Percentiles rank a stretch among this genome's conserved stretches.
Evolutionary conservation across 2,113 vertebrate species (phyloP).

Genomic region (Pithys albifrons): DNA sequence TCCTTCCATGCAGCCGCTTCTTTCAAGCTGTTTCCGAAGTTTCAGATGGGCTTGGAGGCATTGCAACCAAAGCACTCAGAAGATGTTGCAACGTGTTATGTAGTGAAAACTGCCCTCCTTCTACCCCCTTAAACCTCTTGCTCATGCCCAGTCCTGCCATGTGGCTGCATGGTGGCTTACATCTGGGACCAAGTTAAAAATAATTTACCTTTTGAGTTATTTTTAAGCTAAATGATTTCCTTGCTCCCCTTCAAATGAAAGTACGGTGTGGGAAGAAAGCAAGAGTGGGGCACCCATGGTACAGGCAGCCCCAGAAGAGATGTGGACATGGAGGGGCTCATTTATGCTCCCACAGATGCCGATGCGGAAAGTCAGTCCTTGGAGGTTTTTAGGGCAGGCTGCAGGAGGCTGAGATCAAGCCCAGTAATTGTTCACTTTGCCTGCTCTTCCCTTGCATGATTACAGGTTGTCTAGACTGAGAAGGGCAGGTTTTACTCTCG

Average conservation of each 20-base stretch:
- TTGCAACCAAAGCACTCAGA: neutral
- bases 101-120: neutral
- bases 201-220: neutral
- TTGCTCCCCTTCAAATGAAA: neutral
- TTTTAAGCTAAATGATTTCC: neutral
- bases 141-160: neutral
- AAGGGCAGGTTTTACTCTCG: conserved; percentile 35
- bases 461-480: conserved; percentile 53
- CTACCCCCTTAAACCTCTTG: neutral
- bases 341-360: neutral
- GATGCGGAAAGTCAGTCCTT: neutral
- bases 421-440: conserved; percentile 3
- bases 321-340: fast-evolving
- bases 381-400: neutral
- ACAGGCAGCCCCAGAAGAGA: neutral
- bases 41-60: neutral
- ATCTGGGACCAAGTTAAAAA: neutral
- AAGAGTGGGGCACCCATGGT: neutral
- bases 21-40: neutral
- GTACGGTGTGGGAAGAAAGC: fast-evolving
- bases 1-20: neutral
- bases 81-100: neutral
- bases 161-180: fast-evolving
- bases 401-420: conserved; percentile 3
- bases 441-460: neutral